Conservation (phyloP, 2,113 vertebrate genomes). For the Lepisosteus oculatus region DNA sequence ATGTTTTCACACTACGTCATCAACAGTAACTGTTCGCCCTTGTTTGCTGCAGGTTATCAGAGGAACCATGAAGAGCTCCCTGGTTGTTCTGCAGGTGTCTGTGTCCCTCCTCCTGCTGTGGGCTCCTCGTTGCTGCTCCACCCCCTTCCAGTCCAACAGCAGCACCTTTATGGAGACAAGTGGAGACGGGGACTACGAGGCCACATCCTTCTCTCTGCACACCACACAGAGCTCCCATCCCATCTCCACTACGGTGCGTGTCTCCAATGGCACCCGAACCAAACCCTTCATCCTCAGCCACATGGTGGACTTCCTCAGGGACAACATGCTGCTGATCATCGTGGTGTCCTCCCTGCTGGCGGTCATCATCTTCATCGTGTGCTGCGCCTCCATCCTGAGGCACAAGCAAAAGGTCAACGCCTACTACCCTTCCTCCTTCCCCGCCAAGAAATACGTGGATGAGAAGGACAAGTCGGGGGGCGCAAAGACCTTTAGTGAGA, state of each 20-base stretch:
- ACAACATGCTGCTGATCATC: slow-evolving; percentile 81
- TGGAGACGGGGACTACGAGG: slow-evolving; percentile 69
- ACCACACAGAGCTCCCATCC: slow-evolving; percentile 33
- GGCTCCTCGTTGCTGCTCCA: background rate
- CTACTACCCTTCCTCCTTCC: slow-evolving; percentile 85
- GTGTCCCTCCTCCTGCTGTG: slow-evolving; percentile 53
- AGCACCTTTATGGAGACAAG: slow-evolving; percentile 60
- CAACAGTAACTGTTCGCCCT: background rate
- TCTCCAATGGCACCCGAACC: slow-evolving; percentile 70
- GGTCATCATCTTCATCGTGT: slow-evolving; percentile 86
- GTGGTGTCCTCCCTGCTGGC: slow-evolving; percentile 85
- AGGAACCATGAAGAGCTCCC: slow-evolving; percentile 46
- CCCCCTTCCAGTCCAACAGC: slow-evolving; percentile 47
- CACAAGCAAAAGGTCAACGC: slow-evolving; percentile 89
- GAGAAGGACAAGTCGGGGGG: slow-evolving; percentile 64
- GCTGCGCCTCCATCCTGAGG: slow-evolving; percentile 81
- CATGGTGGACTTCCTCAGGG: slow-evolving; percentile 83
- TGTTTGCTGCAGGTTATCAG: slow-evolving; percentile 36
- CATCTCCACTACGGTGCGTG: slow-evolving; percentile 46
- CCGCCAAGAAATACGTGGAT: slow-evolving; percentile 75
- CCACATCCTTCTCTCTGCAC: slow-evolving; percentile 56
- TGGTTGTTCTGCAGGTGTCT: slow-evolving; percentile 37
- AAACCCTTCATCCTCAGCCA: slow-evolving; percentile 71
- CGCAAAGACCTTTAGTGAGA: slow-evolving; percentile 58
- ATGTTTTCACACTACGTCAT: too few species aligned